Evolutionary conservation across 2,888 invertebrate species (phyloP).

Genomic region (Papilio gigon): DNA sequence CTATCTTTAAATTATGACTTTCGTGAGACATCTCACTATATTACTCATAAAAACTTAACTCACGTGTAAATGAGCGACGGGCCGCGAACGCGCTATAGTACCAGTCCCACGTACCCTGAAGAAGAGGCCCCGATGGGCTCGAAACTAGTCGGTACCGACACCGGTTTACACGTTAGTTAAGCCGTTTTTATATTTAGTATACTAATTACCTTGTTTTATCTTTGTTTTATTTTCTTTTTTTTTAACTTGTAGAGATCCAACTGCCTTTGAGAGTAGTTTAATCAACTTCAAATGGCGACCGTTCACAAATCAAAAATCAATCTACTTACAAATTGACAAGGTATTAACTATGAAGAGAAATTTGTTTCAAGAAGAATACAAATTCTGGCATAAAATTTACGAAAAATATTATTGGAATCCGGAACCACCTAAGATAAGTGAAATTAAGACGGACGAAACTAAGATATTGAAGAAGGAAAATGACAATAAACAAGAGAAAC

Average conservation of each 20-base stretch:
- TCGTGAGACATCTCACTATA: no score
- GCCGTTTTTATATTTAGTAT: no score
- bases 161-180: no score
- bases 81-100: no score
- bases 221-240: constrained; percentile 21
- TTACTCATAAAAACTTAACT: no score
- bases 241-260: constrained; percentile 66
- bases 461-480: not conserved
- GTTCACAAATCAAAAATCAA: constrained; percentile 59
- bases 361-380: constrained; percentile 58
- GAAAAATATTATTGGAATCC: constrained; percentile 69
- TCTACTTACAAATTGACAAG: constrained; percentile 65
- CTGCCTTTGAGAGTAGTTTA: constrained; percentile 65
- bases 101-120: no score
- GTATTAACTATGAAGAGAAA: constrained; percentile 59
- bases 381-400: constrained; percentile 70
- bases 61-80: no score
- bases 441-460: not conserved
- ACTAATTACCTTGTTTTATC: no score
- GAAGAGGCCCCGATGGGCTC: no score
- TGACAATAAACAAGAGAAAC: not conserved
- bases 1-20: not conserved
- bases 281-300: constrained; percentile 63
- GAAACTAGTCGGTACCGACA: no score
- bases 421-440: constrained; percentile 46